phyloP scores from a whole-genome alignment of 1,140 invertebrate species.

The Leptinotarsa undecemlineata region DNA sequence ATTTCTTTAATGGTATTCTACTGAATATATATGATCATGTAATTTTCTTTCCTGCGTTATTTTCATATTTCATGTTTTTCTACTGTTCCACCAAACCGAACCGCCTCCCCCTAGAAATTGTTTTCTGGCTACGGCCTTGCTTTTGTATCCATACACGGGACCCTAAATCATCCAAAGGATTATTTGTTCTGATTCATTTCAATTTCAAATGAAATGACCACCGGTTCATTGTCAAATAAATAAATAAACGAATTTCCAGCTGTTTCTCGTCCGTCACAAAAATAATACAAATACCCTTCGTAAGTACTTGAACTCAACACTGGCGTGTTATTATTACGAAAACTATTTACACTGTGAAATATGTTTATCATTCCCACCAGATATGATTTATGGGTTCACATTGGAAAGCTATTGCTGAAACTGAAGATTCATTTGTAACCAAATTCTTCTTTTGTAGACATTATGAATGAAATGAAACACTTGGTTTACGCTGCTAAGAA shows the following conservation, averaged over 20 bases:
- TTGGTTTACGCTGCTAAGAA: too few species aligned
- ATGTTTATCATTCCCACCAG: neutral
- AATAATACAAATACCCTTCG: slow-evolving; percentile 8
- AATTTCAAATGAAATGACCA: neutral
- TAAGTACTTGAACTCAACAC: slow-evolving; percentile 2
- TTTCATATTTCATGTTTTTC: too few species aligned
- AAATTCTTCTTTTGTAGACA: neutral
- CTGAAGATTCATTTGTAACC: neutral
- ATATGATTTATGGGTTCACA: neutral
- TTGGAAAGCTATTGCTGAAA: neutral
- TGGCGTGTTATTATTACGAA: neutral
- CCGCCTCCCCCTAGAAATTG: too few species aligned
- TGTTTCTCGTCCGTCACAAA: neutral
- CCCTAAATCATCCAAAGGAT: neutral
- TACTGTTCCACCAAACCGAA: too few species aligned
- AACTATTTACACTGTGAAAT: neutral
- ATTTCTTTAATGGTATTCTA: too few species aligned
- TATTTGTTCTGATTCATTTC: neutral
- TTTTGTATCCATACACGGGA: too few species aligned
- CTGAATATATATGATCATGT: too few species aligned
- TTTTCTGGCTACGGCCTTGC: too few species aligned
- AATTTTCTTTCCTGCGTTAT: too few species aligned
- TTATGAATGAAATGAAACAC: too few species aligned
- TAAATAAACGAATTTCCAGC: neutral
- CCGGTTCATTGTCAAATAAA: neutral